A percentile compares a stretch with the other conserved stretches of the same genome.
phyloP scores from a whole-genome alignment of 2,888 invertebrate species.

The Entomobrya proxima region DNA sequence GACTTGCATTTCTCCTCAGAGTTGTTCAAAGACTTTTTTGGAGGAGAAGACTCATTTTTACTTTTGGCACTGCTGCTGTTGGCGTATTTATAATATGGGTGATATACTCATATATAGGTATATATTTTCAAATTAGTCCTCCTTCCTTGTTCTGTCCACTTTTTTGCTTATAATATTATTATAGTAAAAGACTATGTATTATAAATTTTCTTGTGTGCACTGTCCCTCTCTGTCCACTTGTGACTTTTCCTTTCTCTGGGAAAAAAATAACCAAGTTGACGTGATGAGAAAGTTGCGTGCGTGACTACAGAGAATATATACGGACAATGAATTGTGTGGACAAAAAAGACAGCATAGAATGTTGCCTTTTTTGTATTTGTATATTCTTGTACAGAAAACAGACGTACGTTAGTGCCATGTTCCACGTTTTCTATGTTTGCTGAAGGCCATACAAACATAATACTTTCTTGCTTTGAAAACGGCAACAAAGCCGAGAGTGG shows the following conservation, averaged over 20 bases:
- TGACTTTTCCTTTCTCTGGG: constrained; percentile 22
- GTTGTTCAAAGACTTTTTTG: neutral
- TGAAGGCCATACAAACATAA: constrained; percentile 62
- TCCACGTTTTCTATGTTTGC: constrained; percentile 47
- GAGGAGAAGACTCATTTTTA: neutral
- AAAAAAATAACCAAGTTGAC: constrained; percentile 52
- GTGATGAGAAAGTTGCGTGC: constrained; percentile 74
- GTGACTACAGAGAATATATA: constrained; percentile 53
- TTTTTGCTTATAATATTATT: neutral
- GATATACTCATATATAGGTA: neutral
- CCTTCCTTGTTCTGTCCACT: constrained; percentile 56
- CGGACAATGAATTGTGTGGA: constrained; percentile 8
- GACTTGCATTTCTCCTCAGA: neutral
- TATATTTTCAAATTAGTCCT: constrained; percentile 65
- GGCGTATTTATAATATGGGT: neutral
- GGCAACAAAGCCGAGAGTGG: neutral
- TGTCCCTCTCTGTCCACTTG: constrained; percentile 38
- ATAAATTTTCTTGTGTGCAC: constrained; percentile 7
- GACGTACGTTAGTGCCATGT: too few relatives aligned
- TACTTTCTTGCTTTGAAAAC: neutral
- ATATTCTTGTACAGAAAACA: too few relatives aligned
- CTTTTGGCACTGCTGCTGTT: constrained; percentile 1
- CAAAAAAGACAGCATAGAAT: constrained; percentile 43
- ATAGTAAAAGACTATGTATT: neutral
- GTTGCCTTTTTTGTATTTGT: neutral